Percentiles rank a stretch among this genome's conserved stretches.
phyloP scores from a whole-genome alignment of 2,113 vertebrate species.

The Microcebus jonahi region DNA sequence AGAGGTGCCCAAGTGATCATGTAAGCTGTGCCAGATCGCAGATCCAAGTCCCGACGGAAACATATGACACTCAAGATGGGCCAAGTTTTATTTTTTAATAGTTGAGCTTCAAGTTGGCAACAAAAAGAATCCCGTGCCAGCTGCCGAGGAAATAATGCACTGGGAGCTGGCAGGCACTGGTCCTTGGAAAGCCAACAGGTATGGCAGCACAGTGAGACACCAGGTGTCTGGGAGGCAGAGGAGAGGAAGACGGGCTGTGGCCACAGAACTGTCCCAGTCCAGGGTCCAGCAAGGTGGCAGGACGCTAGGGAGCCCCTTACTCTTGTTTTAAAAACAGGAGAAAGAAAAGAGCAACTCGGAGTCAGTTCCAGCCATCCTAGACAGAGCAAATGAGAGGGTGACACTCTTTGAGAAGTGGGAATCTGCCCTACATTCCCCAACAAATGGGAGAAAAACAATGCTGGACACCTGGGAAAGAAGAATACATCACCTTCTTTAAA shows the following conservation, averaged over 20 bases:
- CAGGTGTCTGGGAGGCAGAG: not conserved
- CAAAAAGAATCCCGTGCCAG: constrained; percentile 66
- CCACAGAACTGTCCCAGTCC: not conserved
- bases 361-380: not conserved
- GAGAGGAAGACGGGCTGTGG: not conserved
- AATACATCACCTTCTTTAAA: not conserved
- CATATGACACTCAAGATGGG: constrained; percentile 64
- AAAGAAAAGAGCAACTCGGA: not conserved
- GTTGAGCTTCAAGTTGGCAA: constrained; percentile 71
- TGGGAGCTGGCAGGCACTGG: constrained; percentile 55
- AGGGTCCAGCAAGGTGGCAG: not conserved
- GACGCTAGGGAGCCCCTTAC: not conserved
- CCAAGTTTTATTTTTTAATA: constrained; percentile 76
- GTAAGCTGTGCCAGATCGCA: constrained; percentile 25
- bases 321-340: not conserved
- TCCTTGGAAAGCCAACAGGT: constrained; percentile 63
- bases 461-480: not conserved
- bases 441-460: not conserved
- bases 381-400: not conserved
- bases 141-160: constrained; percentile 75
- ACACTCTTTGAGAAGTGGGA: not conserved
- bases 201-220: not conserved
- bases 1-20: not conserved
- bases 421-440: not conserved
- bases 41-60: constrained; percentile 56